Evolutionary conservation across 2,888 invertebrate species (phyloP), one percentile per base, ranked within the genome.

Genomic region (Scelioninae gen. 2): DNA sequence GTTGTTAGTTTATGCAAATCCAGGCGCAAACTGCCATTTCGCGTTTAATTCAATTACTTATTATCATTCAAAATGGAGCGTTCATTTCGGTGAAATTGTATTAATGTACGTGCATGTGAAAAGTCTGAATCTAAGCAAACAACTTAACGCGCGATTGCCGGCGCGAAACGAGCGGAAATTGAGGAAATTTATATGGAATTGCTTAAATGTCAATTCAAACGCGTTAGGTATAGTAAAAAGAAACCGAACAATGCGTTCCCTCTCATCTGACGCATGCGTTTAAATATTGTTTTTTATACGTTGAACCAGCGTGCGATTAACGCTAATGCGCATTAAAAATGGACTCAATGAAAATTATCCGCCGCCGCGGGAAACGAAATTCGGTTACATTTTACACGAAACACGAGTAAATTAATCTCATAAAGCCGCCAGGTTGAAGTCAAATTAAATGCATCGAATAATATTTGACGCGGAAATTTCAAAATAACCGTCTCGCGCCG

Each of bases 361-460:
- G 22, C 31, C 22, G 11, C 22, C 41, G 13, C 35, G 25, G 22
- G 39, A 39, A 39, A 39, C 16, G 22, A 22, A 41, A 28, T 4
- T 55, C 7, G 18, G 22, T 55, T 39, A 41, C 28, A 41, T 41
- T 55, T 11, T 53, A 33, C 33, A n/a, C 22, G 35, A 64, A 53
- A 45, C 13, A 35, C 39, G 4, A 45, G 16, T 25, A 15, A 64
- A 53, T 64, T 31, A 53, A 45, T 53, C 18, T 45, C 22, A 53
- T 52, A 53, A 53, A 35, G 6, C 10, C 22, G 53, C 53, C 35
- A 35, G 11, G 53, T 53, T 22, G 16, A 45, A 64, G 35, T 64
- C 45, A 64, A 64, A 64, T 64, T 53, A 13, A 64, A 64, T 64
- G 43, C 45, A 53, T 35, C 22, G 45, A 43, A 45, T 53, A 45